Percentiles rank a stretch among this genome's conserved stretches.
Conservation (phyloP, 2,797 vertebrate genomes). For the Molothrus aeneus region DNA sequence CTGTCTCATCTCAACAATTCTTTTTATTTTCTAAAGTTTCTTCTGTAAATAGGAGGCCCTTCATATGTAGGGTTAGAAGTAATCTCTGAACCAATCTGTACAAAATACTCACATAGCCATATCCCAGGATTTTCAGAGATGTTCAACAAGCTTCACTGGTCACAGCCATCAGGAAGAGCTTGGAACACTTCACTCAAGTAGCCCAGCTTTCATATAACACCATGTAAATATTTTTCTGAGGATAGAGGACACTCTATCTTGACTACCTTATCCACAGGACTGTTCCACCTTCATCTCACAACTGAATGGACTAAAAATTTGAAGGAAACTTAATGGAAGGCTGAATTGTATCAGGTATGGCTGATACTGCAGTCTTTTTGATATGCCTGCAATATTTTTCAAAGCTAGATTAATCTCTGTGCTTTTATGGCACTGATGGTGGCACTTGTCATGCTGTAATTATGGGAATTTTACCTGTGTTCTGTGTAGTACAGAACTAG, state of each 20-base stretch:
- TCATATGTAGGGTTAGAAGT: not conserved
- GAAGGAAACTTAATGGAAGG: not conserved
- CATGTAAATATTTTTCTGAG: slow-evolving; percentile 36
- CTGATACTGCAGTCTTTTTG: not conserved
- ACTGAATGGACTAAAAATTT: not conserved
- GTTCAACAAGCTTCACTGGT: not conserved
- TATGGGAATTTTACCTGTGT: not conserved
- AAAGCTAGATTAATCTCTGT: not conserved
- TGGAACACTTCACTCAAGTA: not conserved
- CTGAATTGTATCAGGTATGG: not conserved
- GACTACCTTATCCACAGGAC: not conserved
- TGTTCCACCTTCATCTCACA: not conserved
- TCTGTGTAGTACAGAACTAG: not conserved
- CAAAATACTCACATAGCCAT: accelerated
- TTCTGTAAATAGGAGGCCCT: not conserved
- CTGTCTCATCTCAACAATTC: not conserved
- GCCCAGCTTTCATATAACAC: not conserved
- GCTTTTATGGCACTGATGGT: not conserved
- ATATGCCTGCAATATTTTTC: not conserved
- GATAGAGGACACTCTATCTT: not conserved
- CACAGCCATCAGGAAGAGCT: not conserved
- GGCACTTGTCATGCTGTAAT: not conserved
- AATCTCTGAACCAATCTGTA: not conserved
- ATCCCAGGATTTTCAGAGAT: not conserved
- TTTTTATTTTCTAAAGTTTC: not conserved